Evolutionary conservation across 2,113 vertebrate species (phyloP).

Genomic region (Nycticorax nycticorax): DNA sequence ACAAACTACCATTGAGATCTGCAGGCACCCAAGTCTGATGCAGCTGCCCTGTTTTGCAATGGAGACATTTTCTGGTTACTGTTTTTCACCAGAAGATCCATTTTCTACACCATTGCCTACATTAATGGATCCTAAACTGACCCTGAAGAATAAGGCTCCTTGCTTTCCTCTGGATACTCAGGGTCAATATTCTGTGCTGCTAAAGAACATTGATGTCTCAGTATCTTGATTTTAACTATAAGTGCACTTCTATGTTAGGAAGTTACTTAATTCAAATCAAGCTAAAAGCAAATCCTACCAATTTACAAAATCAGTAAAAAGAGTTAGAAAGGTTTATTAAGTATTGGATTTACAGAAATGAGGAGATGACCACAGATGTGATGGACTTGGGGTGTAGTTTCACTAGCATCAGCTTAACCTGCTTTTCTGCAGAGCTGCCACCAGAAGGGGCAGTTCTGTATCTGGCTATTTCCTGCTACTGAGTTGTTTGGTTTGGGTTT

Average conservation of each 20-base stretch:
- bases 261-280: background rate
- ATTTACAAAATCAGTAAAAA: background rate
- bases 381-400: background rate
- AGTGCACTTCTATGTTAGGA: background rate
- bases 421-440: background rate
- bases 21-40: background rate
- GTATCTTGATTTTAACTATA: background rate
- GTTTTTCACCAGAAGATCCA: background rate
- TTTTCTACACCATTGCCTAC: background rate
- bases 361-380: background rate
- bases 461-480: background rate
- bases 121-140: background rate
- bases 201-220: background rate
- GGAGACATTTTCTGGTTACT: background rate
- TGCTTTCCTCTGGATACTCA: background rate
- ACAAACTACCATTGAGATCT: background rate
- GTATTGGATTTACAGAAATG: background rate
- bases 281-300: background rate
- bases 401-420: background rate
- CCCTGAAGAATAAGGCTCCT: background rate
- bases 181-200: background rate
- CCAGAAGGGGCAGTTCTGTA: background rate
- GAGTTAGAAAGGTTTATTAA: background rate
- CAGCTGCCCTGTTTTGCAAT: background rate
- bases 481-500: background rate